Evolutionary conservation across 35 echinoderm and acorn worm genomes (phyloP).

Genomic region (Stichopus chloronotus): DNA sequence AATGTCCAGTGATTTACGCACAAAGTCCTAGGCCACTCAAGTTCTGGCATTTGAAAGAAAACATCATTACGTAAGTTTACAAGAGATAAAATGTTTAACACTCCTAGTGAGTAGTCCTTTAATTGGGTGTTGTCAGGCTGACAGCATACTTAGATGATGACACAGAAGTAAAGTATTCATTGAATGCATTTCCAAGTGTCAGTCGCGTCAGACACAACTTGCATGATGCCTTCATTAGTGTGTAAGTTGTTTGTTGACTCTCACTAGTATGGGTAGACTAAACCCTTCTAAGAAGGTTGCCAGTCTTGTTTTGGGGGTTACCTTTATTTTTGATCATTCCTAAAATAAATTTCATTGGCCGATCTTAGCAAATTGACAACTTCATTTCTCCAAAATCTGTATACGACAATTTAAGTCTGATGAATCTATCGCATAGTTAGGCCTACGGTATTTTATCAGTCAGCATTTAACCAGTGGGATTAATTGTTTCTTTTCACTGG

Average conservation of each 20-base stretch:
- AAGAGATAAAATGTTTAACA: slow-evolving; percentile 38
- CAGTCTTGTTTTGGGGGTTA: slow-evolving; percentile 1
- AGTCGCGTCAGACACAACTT: background rate
- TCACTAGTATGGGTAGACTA: slow-evolving; percentile 8
- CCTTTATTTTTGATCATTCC: background rate
- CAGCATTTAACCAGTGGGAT: slow-evolving; percentile 14
- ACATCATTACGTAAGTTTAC: background rate
- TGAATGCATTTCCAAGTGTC: slow-evolving; percentile 23
- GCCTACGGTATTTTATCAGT: background rate
- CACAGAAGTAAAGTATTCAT: slow-evolving; percentile 46
- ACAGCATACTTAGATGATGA: too few species aligned
- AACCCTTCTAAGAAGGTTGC: slow-evolving; percentile 5
- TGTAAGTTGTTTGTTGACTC: background rate
- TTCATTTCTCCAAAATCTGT: slow-evolving; percentile 58
- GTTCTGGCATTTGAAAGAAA: slow-evolving; percentile 31
- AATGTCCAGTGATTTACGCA: slow-evolving; percentile 30
- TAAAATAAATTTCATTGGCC: slow-evolving; percentile 35
- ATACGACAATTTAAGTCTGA: background rate
- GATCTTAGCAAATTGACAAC: slow-evolving; percentile 9
- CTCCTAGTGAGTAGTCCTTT: background rate
- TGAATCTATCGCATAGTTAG: background rate
- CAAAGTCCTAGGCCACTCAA: slow-evolving; percentile 32
- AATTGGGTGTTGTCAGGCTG: background rate
- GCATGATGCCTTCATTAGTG: background rate
- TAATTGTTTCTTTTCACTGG: background rate